Conservation (phyloP, 2,797 vertebrate species). For the Eulemur albifrons region DNA sequence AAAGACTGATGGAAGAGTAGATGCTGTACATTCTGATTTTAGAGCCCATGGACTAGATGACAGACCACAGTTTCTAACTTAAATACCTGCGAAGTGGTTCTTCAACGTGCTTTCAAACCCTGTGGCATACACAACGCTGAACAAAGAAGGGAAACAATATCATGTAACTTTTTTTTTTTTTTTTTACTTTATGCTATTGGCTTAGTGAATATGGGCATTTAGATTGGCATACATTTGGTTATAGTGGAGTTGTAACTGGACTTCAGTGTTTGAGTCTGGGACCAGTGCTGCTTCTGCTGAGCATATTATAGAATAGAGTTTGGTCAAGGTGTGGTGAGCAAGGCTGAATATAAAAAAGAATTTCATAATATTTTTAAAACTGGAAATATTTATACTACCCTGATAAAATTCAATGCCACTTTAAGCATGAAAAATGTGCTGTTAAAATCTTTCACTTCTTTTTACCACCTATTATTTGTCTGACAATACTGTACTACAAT, state of each 20-base stretch:
- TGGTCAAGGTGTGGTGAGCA: background rate
- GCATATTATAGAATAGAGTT: background rate
- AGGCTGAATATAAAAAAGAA: background rate
- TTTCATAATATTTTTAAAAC: constrained; percentile 3
- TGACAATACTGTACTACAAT: background rate
- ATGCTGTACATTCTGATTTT: background rate
- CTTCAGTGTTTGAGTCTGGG: background rate
- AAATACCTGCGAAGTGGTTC: background rate
- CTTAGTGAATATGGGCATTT: background rate
- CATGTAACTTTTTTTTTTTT: background rate
- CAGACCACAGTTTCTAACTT: background rate
- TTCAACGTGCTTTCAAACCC: background rate
- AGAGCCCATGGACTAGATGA: background rate
- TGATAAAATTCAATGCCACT: background rate
- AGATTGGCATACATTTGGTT: background rate
- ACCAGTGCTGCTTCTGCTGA: background rate
- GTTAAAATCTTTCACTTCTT: background rate
- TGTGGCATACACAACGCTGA: background rate
- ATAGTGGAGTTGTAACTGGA: background rate
- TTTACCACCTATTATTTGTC: background rate
- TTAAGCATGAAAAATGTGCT: background rate
- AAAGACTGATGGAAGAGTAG: background rate
- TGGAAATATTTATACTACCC: background rate
- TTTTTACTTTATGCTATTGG: background rate
- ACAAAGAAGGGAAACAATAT: background rate